phyloP scores from a whole-genome alignment of 2,797 vertebrate genomes.

The Pteronotus mesoamericanus region DNA sequence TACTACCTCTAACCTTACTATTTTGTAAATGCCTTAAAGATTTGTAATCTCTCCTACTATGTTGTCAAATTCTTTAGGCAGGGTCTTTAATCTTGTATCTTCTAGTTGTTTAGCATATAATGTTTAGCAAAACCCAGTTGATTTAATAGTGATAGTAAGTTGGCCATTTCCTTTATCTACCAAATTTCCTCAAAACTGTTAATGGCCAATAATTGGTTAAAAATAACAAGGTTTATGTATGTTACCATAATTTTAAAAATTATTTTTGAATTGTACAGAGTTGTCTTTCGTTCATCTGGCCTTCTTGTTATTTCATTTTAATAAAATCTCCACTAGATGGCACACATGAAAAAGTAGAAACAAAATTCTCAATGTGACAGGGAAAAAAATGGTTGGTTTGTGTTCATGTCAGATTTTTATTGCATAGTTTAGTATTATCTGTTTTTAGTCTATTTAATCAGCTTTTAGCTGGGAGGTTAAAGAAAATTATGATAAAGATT shows the following conservation, averaged over 20 bases:
- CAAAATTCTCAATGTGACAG: not conserved
- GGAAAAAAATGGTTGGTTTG: not conserved
- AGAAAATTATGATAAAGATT: constrained; percentile 14
- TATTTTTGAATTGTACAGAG: not conserved
- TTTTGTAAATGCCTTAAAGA: not conserved
- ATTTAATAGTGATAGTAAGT: not conserved
- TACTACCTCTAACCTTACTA: not conserved
- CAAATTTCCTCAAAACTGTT: not conserved
- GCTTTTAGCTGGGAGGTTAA: not conserved
- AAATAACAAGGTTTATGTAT: not conserved
- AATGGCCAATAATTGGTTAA: not conserved
- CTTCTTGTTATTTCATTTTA: constrained; percentile 38
- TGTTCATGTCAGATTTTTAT: constrained; percentile 7
- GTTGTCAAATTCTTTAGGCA: not conserved
- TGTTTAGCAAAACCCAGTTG: not conserved
- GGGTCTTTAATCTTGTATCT: not conserved
- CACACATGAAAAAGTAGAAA: constrained; percentile 58
- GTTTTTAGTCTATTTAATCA: constrained; percentile 8
- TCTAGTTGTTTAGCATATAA: not conserved
- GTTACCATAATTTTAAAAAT: not conserved
- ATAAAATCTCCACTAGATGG: constrained; percentile 71
- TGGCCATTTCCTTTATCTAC: not conserved
- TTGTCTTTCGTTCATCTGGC: not conserved
- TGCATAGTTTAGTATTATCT: not conserved
- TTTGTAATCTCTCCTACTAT: not conserved